These are phyloP conservation scores for Aethes cnicana DNA, from an alignment of 2,888 invertebrate species.

Conservation along the genomic window DNA sequence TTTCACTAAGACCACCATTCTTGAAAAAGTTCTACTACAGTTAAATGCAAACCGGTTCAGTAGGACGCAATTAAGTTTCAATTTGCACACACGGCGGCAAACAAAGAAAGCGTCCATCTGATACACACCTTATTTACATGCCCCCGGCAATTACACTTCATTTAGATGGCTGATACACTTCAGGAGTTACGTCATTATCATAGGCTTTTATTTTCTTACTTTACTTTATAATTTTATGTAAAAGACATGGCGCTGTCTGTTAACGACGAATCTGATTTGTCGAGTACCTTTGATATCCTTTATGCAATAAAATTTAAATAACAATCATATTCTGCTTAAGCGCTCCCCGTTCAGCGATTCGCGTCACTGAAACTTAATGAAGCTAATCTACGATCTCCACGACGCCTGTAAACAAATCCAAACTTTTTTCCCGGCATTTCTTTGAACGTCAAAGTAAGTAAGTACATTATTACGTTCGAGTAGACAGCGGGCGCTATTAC, in stretches of 20 bases:
- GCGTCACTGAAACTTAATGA: too few relatives aligned
- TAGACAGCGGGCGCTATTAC: constrained; percentile 44
- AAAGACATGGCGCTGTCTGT: too few relatives aligned
- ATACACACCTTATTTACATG: constrained; percentile 50
- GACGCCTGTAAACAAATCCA: not conserved
- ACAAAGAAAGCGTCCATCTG: constrained; percentile 59
- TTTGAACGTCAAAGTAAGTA: constrained; percentile 16
- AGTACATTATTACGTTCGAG: constrained; percentile 33
- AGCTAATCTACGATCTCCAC: constrained; percentile 3
- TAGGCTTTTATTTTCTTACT: not conserved
- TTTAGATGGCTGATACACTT: constrained; percentile 32
- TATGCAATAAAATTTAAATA: too few relatives aligned
- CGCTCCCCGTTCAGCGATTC: too few relatives aligned
- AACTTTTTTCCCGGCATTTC: not conserved
- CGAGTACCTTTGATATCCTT: too few relatives aligned
- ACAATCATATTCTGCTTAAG: too few relatives aligned
- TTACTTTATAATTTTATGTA: too few relatives aligned
- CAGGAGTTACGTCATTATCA: not conserved
- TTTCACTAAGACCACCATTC: too few relatives aligned
- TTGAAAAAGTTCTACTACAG: too few relatives aligned
- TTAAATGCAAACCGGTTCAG: constrained; percentile 41
- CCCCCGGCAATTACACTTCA: constrained; percentile 31
- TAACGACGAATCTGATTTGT: too few relatives aligned
- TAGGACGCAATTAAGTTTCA: constrained; percentile 66
- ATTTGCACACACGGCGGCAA: constrained; percentile 62